Base-by-base conservation (phyloP, 2,888 invertebrate genomes). In the Incurvaria masculella region DNA sequence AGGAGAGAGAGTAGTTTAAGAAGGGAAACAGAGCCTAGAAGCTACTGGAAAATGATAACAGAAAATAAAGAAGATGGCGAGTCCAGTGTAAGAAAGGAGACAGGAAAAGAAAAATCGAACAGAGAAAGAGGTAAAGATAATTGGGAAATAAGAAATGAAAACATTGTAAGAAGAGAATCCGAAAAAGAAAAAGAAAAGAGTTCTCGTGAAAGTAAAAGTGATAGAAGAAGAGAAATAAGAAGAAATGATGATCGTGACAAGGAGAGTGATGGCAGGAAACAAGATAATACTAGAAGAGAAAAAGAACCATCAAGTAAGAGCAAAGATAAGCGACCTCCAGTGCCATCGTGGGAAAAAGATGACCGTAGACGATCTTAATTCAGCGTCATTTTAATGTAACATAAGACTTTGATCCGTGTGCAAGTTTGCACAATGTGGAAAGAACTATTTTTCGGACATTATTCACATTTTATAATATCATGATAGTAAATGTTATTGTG, bases 101-200 rank as follows among this genome's bases (percentile, higher is more conserved):
- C 18, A 39, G 42, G 48, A 51, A 41, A 40, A 44, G 16, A 45
- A 26, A 41, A 27, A 2, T 19, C 20, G 21, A 33, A 45, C 18
- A 50, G 18, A 46, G 48, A 49, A 18, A 54, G 50, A 42, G 47
- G 46, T 47, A 54, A 51, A 40, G 50, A 51, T 20, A 42, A 53
- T 26, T 64, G 63, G 57, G 62, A 68, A 52, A 60, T 64, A 48
- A 54, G 54, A 57, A 42, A 53, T 48, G 48, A 41, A 46, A 45
- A 48, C 52, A 38, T 23, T 20, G n/a, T 21, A 47, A 42, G 46
- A 26, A 51, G 46, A 48, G 48, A 38, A 46, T 40, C 16, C 33
- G 42, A 27, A 53, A 23, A 46, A 48, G 50, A 47, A 47, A 50
- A 21, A 40, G 44, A 39, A 42, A 42, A 21, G 42, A 21, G 16